Conservation (phyloP, 2,113 vertebrate genomes). For the Gila orcuttii region DNA sequence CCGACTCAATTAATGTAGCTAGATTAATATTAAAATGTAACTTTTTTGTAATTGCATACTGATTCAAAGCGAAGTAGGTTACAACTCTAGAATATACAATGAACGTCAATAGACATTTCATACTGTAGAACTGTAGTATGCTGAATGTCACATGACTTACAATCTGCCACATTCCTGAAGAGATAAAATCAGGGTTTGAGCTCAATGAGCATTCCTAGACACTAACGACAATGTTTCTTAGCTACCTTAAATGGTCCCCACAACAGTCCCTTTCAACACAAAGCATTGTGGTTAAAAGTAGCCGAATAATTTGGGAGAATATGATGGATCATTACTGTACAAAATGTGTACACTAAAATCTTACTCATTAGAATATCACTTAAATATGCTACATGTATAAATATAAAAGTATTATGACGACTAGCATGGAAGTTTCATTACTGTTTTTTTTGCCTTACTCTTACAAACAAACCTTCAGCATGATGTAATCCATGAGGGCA, state of each 20-base stretch:
- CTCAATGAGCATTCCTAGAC: not conserved
- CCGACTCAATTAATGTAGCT: too few relatives aligned
- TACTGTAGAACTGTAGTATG: not conserved
- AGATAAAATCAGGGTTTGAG: slow-evolving; percentile 30
- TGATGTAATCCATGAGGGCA: slow-evolving; percentile 30
- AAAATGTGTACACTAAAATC: not conserved
- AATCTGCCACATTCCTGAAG: slow-evolving; percentile 25
- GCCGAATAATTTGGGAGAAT: not conserved
- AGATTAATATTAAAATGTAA: not conserved
- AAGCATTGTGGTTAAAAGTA: not conserved
- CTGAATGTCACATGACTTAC: not conserved
- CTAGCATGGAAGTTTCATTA: not conserved
- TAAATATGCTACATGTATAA: not conserved
- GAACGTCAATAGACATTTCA: not conserved
- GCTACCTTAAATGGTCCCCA: not conserved
- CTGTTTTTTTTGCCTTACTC: not conserved
- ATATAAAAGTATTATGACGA: not conserved
- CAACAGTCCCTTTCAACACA: not conserved
- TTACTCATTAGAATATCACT: not conserved
- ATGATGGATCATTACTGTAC: not conserved
- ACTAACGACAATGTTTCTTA: not conserved
- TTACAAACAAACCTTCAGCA: not conserved
- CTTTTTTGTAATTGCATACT: not conserved
- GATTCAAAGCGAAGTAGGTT: not conserved
- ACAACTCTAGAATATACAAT: not conserved